phyloP scores from a whole-genome alignment of 2,113 vertebrate species.

The Morone saxatilis region DNA sequence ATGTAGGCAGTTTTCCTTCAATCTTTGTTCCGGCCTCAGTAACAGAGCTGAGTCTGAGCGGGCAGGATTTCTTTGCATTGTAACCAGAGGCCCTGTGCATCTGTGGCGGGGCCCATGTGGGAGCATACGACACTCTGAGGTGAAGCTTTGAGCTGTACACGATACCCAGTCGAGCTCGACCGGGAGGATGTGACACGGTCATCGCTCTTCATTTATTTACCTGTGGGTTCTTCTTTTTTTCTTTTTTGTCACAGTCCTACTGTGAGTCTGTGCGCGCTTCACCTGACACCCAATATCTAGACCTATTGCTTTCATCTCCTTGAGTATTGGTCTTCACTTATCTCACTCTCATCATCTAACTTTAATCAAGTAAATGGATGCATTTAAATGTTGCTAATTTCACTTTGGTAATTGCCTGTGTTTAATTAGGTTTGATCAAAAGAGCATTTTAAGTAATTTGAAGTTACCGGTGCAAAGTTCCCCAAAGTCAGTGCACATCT shows the following conservation, averaged over 20 bases:
- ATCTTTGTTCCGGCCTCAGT: constrained; percentile 75
- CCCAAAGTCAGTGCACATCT: constrained; percentile 47
- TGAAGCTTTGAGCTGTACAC: constrained; percentile 80
- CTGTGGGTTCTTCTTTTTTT: constrained; percentile 71
- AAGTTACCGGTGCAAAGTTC: constrained; percentile 71
- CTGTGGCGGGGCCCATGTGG: constrained; percentile 62
- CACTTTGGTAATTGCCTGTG: constrained; percentile 83
- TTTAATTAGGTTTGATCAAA: constrained; percentile 86
- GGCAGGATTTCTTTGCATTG: constrained; percentile 78
- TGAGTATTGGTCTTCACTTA: constrained; percentile 81
- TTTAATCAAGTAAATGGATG: constrained; percentile 89
- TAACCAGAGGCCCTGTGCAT: constrained; percentile 78
- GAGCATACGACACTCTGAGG: constrained; percentile 70
- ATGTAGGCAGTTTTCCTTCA: constrained; percentile 52
- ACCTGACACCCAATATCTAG: constrained; percentile 82
- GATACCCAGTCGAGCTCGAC: constrained; percentile 83
- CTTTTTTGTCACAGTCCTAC: constrained; percentile 56
- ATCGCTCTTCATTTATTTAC: constrained; percentile 86
- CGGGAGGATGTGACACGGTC: constrained; percentile 77
- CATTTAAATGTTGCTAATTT: constrained; percentile 86
- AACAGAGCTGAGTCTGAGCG: constrained; percentile 69
- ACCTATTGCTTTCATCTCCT: constrained; percentile 81
- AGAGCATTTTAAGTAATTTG: constrained; percentile 79
- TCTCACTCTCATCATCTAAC: constrained; percentile 85
- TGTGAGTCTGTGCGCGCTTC: constrained; percentile 56